Conservation (phyloP, 2,888 invertebrate species). For the Amphipoea lucens region DNA sequence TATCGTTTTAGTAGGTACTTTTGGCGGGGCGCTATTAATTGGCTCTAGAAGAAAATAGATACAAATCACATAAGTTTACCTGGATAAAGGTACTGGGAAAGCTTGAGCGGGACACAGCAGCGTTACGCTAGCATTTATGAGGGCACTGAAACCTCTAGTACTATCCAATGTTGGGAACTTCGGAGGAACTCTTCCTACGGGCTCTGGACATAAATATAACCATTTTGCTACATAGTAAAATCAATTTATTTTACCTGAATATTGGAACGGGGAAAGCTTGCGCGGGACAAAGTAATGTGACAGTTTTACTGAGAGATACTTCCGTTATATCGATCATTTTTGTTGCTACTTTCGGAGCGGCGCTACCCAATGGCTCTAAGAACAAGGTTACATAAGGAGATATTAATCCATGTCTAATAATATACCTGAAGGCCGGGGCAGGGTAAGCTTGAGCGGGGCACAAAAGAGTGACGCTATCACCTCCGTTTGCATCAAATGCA, state of each 20-base stretch:
- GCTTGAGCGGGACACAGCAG: conserved; percentile 93
- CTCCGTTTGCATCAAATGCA: conserved; percentile 90
- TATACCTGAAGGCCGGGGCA: conserved; percentile 91
- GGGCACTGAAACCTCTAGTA: conserved; percentile 89
- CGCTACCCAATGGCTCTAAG: conserved; percentile 93
- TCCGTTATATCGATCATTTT: conserved; percentile 88
- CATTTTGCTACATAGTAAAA: conserved; percentile 51
- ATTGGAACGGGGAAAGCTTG: conserved; percentile 92
- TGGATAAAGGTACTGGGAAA: conserved; percentile 91
- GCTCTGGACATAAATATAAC: conserved; percentile 84
- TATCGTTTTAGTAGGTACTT: conserved; percentile 90
- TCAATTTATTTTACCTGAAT: conserved; percentile 90
- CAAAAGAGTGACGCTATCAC: conserved; percentile 90
- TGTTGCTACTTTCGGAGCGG: conserved; percentile 92
- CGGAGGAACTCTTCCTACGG: conserved; percentile 91
- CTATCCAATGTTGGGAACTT: conserved; percentile 94
- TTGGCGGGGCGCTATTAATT: conserved; percentile 93
- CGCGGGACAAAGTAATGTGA: conserved; percentile 91
- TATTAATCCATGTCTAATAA: conserved; percentile 51
- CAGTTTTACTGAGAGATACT: conserved; percentile 76
- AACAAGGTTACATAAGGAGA: conserved; percentile 70
- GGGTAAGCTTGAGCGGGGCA: conserved; percentile 95
- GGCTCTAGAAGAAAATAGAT: conserved; percentile 90
- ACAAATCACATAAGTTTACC: conserved; percentile 84
- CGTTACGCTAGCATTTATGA: conserved; percentile 90